Conservation (phyloP, 2,797 vertebrate species). For the Pangasius sanitwongsei region DNA sequence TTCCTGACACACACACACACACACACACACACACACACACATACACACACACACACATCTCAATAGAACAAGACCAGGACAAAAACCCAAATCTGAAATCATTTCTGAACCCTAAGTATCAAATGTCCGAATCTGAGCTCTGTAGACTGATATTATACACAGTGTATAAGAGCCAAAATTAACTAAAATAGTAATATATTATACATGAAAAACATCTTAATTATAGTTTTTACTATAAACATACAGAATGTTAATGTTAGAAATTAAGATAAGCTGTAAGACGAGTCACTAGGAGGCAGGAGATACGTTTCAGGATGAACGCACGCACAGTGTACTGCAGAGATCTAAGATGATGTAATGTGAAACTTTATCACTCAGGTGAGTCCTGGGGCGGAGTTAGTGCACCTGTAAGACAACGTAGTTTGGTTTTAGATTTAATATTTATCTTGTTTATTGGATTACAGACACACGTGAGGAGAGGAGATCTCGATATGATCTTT, state of each 20-base stretch:
- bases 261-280: neutral
- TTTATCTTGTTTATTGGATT: neutral
- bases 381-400: neutral
- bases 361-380: neutral
- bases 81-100: conserved; percentile 1
- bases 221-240: neutral
- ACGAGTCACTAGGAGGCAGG: neutral
- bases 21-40: conserved; percentile 24
- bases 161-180: neutral
- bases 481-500: neutral
- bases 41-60: conserved; percentile 12
- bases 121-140: neutral
- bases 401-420: neutral
- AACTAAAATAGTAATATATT: neutral
- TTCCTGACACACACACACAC: conserved; percentile 26
- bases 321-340: no score
- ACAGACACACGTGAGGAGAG: neutral
- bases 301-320: neutral
- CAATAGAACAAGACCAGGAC: neutral
- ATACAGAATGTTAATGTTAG: neutral
- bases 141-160: neutral
- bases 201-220: neutral
- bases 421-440: neutral
- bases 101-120: neutral
- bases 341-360: neutral